phyloP scores from a whole-genome alignment of 2,797 vertebrate genomes.

The Acrocephalus scirpaceus region DNA sequence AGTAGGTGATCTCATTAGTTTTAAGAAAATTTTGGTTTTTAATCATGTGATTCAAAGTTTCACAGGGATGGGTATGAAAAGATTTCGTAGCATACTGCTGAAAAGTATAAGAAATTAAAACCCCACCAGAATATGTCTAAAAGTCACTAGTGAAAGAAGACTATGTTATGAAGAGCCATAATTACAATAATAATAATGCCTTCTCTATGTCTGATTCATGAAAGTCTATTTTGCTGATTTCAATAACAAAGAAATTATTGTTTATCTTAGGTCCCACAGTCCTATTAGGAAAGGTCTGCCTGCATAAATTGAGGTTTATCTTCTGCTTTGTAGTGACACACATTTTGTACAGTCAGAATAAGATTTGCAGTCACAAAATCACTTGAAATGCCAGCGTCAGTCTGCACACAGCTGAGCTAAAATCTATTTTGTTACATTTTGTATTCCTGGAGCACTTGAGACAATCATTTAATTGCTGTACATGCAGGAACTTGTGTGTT shows the following conservation, averaged over 20 bases:
- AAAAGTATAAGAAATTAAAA: background rate
- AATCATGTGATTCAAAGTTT: background rate
- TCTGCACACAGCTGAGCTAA: background rate
- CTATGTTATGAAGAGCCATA: background rate
- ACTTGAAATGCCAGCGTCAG: background rate
- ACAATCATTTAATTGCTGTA: background rate
- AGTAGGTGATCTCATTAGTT: background rate
- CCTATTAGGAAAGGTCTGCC: background rate
- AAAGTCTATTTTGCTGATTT: background rate
- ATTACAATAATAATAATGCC: background rate
- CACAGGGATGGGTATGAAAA: background rate
- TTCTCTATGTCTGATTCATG: background rate
- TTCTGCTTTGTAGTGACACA: background rate
- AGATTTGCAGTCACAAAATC: background rate
- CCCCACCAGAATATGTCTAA: background rate
- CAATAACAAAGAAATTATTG: conserved; percentile 16
- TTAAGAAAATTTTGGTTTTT: background rate
- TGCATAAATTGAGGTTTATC: conserved; percentile 32
- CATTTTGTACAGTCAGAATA: background rate
- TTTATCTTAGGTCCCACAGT: background rate
- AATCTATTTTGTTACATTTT: background rate
- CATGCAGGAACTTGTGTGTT: background rate
- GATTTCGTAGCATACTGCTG: background rate
- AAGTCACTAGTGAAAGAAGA: background rate
- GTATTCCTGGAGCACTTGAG: background rate